Conservation (phyloP, 2,888 invertebrate genomes). For the Saturnia japonica region DNA sequence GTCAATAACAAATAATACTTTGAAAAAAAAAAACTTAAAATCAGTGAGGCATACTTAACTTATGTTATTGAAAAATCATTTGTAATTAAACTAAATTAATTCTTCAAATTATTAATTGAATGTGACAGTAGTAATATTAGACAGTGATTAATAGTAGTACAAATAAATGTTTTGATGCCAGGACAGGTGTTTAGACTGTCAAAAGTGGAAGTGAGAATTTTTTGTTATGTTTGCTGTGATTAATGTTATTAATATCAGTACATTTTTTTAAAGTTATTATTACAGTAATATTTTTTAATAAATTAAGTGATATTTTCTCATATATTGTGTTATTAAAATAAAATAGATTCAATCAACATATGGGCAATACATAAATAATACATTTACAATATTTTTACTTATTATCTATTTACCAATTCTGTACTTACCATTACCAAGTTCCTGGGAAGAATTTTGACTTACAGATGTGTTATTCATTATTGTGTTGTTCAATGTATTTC, state of each 20-base stretch:
- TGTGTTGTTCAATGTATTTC: constrained; percentile 39
- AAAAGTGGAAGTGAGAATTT: not conserved
- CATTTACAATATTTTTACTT: not conserved
- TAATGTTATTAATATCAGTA: too few relatives aligned
- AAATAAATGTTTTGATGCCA: not conserved
- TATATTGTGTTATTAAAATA: too few relatives aligned
- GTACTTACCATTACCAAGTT: constrained; percentile 61
- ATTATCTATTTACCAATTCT: not conserved
- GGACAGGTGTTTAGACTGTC: not conserved
- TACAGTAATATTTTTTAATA: too few relatives aligned
- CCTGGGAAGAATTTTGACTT: constrained; percentile 64
- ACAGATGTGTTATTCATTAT: constrained; percentile 46
- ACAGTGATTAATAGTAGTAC: not conserved
- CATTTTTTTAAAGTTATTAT: too few relatives aligned
- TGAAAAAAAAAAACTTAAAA: not conserved
- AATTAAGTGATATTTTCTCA: too few relatives aligned
- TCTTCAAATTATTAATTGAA: not conserved
- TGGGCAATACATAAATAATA: too few relatives aligned
- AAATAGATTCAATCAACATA: too few relatives aligned
- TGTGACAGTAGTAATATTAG: not conserved
- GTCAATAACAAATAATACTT: not conserved
- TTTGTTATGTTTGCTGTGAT: not conserved
- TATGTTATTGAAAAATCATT: not conserved
- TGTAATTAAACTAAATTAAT: constrained; percentile 1
- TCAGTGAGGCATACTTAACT: not conserved